Base-by-base conservation (phyloP, 2,797 vertebrate genomes). In the Ispidina lecontei region DNA sequence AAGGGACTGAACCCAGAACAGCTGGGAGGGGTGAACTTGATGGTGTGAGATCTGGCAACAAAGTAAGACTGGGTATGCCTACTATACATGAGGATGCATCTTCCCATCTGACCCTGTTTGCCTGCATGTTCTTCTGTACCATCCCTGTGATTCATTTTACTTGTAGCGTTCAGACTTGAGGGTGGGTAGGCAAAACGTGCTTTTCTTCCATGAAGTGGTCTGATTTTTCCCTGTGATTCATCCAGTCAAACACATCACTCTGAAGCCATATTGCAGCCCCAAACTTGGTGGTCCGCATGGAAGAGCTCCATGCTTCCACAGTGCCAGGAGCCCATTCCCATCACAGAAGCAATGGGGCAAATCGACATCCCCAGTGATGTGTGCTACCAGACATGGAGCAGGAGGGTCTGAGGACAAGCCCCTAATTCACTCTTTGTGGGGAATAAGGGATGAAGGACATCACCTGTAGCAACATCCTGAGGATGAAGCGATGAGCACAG, bases 111-210 rank as follows among this genome's bases (percentile, higher is more conserved):
- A 93, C 78, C 95, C 93, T 59, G 83, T 89, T 87, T 89, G 93
- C 96, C 92, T 96, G 97, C 97, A 98, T 98, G 97, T 95, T 96
- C 94, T 96, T 96, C 96, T 95, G 43, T 94, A 25, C 93, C 97
- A 95, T 96, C 97, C 95, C 96, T 95, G 95, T 97, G 96, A 91
- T 89, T 72, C 28, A 84, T 96, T 94, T 96, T 95, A 91, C 80
- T 95, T 87, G 90, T 97, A 94, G 93, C 90, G 89, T 97, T 97
- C 82, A 87, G 92, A 94, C 93, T 96, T 95, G 95, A 88, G 77
- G 84, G 92, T 17, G 79, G 87, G 84, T 4, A 85, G 93, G 87
- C 75, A 33, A 91, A 95, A 91, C 52, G 78, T 96, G 96, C 87
- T 97, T 97, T 96, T 83, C 70, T 96, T 94, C 65, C 64, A 78